A percentile compares a stretch with the other conserved stretches of the same genome.
Conservation (phyloP, 2,113 vertebrate species). For the Petromus typicus region DNA sequence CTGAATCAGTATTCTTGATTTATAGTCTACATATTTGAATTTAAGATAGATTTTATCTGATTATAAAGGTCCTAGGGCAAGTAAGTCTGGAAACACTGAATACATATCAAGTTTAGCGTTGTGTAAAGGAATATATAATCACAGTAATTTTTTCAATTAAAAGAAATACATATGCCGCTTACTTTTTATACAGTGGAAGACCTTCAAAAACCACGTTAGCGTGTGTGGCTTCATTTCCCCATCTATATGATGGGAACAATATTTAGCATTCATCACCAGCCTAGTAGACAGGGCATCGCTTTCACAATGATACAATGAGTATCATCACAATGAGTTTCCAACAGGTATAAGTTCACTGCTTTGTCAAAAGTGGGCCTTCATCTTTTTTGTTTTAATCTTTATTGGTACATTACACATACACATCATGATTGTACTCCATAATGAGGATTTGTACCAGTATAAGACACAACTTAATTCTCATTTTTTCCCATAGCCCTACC, state of each 20-base stretch:
- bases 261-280: not conserved
- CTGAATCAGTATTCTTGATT: not conserved
- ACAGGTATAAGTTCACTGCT: not conserved
- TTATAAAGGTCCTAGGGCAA: not conserved
- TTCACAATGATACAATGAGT: too few species aligned
- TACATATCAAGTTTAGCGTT: not conserved
- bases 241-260: not conserved
- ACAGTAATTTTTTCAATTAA: not conserved
- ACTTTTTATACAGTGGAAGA: not conserved
- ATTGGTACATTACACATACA: too few species aligned
- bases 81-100: not conserved
- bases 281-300: not conserved
- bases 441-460: too few species aligned
- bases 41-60: not conserved
- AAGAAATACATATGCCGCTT: not conserved
- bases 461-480: too few species aligned
- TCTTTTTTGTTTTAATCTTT: too few species aligned
- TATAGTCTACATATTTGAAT: not conserved
- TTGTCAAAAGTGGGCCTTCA: too few species aligned
- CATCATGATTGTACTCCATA: too few species aligned
- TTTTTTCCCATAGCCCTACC: too few species aligned
- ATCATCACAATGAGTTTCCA: conserved; percentile 15
- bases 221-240: not conserved
- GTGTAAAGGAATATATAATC: not conserved
- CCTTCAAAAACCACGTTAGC: not conserved